phyloP scores from a whole-genome alignment of 2,888 invertebrate genomes.

The Clepsis dumicolana region DNA sequence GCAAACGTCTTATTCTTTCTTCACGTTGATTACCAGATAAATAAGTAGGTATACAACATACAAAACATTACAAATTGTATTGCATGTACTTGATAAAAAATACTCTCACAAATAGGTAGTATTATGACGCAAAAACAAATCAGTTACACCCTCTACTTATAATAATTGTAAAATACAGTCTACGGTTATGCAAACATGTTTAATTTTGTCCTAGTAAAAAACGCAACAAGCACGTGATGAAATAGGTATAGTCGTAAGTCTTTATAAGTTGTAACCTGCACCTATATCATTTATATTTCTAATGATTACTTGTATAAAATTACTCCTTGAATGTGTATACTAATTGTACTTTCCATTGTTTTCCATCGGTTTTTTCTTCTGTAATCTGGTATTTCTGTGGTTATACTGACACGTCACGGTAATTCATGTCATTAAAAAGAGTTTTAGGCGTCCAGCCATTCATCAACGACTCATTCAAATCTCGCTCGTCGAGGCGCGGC shows the following conservation, averaged over 20 bases:
- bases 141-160: conserved; percentile 4
- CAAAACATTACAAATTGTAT: neutral
- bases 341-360: neutral
- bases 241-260: neutral
- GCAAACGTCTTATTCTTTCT: conserved; percentile 73
- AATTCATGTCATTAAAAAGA: neutral
- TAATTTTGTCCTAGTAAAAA: conserved; percentile 13
- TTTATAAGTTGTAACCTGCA: neutral
- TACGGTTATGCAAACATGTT: conserved; percentile 8
- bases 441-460: neutral
- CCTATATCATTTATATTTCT: neutral
- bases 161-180: conserved; percentile 16
- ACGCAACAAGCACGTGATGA: neutral
- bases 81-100: neutral
- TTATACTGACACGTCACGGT: neutral
- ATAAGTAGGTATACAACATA: no score
- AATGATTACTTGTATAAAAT: neutral
- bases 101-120: neutral
- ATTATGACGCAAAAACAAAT: neutral
- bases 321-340: neutral
- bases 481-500: neutral
- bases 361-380: neutral
- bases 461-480: conserved; percentile 14
- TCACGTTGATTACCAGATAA: conserved; percentile 64
- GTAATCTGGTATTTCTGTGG: neutral